Base-by-base conservation (phyloP, 2,888 invertebrate genomes). In the Parnassius orleans region DNA sequence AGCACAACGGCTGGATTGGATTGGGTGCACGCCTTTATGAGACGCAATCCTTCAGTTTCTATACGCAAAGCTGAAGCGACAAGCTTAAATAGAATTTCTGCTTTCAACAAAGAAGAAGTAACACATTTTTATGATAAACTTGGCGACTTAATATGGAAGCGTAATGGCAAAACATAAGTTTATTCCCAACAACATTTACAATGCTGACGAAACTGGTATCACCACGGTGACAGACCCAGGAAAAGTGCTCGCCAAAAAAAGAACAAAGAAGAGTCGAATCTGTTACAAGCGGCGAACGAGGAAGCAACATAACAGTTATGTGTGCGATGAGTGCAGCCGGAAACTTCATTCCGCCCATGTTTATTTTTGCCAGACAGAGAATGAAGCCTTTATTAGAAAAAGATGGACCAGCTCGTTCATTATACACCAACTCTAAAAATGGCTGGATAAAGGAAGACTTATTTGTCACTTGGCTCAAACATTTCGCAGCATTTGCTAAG, bases 401-500 rank as follows among this genome's bases (percentile, higher is more conserved):
- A 61, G 66, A 63, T 63, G 66, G 19, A 42, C 77, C 78, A 56
- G 58, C 70, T 57, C 73, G 70, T 52, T 71, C 78, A 51, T 65
- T 76, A 51, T 69, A 19, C 19, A 19, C 19, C 19, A 76, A 71
- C 64, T 75, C 77, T 12, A 68, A 76, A 55, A 78, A 75, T 74
- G 77, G 78, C 57, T 79, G 67, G 66, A 72, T 66, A 65, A 72
- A 72, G 56, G 68, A 73, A 67, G 67, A 73, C 5, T 60, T 73
- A 67, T 65, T 71, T 72, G 65, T 69, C 65, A 64, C 50, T 53
- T 71, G 70, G 69, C 67, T 69, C 50, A 63, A 67, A 65, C 65
- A 80, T 70, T 81, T 80, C 53, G 69, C 68, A 66, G 64, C 61
- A 60, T 70, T 68, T 63, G 69, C 71, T 42, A 77, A 80, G 52